A percentile compares a stretch with the other conserved stretches of the same genome.
phyloP scores from a whole-genome alignment of 1,140 invertebrate genomes.

The Fragariocoptes setiger region DNA sequence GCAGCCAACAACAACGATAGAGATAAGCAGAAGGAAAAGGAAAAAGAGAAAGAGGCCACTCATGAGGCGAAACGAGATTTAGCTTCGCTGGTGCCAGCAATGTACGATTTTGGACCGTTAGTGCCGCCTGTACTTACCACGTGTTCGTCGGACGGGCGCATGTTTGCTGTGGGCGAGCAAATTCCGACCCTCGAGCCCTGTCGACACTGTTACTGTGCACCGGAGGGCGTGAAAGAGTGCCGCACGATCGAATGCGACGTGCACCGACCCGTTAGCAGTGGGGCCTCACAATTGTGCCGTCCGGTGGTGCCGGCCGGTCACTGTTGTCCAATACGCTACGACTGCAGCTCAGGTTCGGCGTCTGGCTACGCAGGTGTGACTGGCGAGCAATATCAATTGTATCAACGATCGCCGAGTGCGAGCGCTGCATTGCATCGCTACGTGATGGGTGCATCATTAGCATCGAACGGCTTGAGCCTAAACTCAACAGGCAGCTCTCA shows the following conservation, averaged over 20 bases:
- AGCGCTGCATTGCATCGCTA: too few relatives aligned
- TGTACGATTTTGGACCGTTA: neutral
- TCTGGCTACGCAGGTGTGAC: too few relatives aligned
- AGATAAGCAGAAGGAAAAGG: neutral
- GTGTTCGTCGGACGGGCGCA: conserved; percentile 27
- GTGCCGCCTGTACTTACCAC: conserved; percentile 18
- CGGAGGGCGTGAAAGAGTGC: conserved; percentile 24
- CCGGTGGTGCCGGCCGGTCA: conserved; percentile 38
- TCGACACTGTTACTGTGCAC: conserved; percentile 36
- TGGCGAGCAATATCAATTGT: too few relatives aligned
- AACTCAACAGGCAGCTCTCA: too few relatives aligned
- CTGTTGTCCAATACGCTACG: conserved; percentile 49
- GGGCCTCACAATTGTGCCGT: conserved; percentile 28
- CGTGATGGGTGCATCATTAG: too few relatives aligned
- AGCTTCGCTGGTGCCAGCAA: neutral
- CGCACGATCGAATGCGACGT: conserved; percentile 23
- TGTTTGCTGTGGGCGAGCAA: conserved; percentile 36
- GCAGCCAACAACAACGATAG: conserved; percentile 1
- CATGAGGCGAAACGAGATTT: neutral
- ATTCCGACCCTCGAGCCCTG: conserved; percentile 21
- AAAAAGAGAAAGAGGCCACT: neutral
- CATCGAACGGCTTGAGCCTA: too few relatives aligned
- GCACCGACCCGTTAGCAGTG: conserved; percentile 34
- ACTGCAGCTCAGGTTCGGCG: too few relatives aligned
- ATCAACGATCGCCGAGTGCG: too few relatives aligned